Evolutionary conservation across 1,140 invertebrate species (phyloP).

Genomic region (Bilobella aurantiaca): DNA sequence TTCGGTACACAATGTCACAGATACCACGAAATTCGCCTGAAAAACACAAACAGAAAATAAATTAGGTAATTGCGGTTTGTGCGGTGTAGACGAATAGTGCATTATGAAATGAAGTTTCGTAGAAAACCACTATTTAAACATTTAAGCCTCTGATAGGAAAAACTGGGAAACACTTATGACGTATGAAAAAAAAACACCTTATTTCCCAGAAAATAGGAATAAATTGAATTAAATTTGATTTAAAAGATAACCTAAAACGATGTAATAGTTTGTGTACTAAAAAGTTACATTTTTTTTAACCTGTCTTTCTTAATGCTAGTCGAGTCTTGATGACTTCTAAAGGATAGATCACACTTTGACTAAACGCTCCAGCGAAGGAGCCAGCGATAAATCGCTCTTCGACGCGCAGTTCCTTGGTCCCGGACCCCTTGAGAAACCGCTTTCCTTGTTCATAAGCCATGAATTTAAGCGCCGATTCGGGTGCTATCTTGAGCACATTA

Average conservation of each 20-base stretch:
- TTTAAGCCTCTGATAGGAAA: too few relatives aligned
- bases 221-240: too few relatives aligned
- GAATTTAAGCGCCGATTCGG: constrained; percentile 95
- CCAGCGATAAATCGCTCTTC: constrained; percentile 88
- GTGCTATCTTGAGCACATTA: constrained; percentile 93
- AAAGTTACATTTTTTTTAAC: too few relatives aligned
- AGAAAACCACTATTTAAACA: too few relatives aligned
- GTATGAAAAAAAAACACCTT: too few relatives aligned
- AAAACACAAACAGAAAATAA: constrained; percentile 11
- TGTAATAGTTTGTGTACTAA: too few relatives aligned
- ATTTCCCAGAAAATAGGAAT: too few relatives aligned
- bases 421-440: constrained; percentile 57
- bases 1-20: constrained; percentile 76
- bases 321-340: constrained; percentile 93
- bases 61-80: neutral
- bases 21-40: constrained; percentile 79
- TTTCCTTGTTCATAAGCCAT: constrained; percentile 96
- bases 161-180: too few relatives aligned
- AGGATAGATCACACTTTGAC: constrained; percentile 95
- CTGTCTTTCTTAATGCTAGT: constrained; percentile 85
- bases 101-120: too few relatives aligned
- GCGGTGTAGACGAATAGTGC: too few relatives aligned
- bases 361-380: constrained; percentile 85
- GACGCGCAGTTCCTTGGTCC: constrained; percentile 64
- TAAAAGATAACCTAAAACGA: too few relatives aligned